Evolutionary conservation across 2,113 vertebrate species (phyloP), one percentile per base, ranked within the genome.

Genomic region (Sterrhoptilus dennistouni): DNA sequence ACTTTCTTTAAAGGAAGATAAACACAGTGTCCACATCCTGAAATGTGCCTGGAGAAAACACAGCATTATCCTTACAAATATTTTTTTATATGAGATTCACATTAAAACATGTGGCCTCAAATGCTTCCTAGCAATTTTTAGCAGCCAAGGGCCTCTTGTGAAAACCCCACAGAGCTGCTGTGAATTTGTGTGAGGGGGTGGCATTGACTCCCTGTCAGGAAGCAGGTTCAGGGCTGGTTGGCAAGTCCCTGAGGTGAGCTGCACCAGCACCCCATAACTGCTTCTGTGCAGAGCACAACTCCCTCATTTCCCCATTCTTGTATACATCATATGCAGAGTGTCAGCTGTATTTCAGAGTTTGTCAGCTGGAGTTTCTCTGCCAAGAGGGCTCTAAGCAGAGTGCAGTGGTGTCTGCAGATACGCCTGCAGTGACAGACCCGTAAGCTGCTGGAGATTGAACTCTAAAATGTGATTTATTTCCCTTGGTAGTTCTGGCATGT

Each of bases 391-490:
- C 82, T 70, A 83, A 74, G 36, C 2, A 3, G 89, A 56, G 52
- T 8, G 1, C 56, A 61, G 13, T 25, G 54, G 61, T 87, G 33
- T 79, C 69, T 72, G 77, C 84, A 93, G 97, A 83, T 86, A 81
- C 0, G 31, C 56, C 52, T 59, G 57, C 50, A 74, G 83, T 90
- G 88, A 96, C 80, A 95, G 96, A 96, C 75, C 78, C 33, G 28
- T 35, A 85, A 74, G 54, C 84, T 93, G 87, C 95, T 93, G 90
- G 45, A 95, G 90, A 96, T 57, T 31, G 57, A 95, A 95, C 95
- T 93, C 87, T 97, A 82, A 97, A 93, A 95, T 68, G 75, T 83
- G 88, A 96, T 96, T 97, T 97, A 95, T 96, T 97, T 96, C 85
- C 80, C 66, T 61, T 80, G 36, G 89, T 83, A 94, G 50, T 82